Conservation (phyloP, 2,113 vertebrate genomes). For the Mustela nigripes region DNA sequence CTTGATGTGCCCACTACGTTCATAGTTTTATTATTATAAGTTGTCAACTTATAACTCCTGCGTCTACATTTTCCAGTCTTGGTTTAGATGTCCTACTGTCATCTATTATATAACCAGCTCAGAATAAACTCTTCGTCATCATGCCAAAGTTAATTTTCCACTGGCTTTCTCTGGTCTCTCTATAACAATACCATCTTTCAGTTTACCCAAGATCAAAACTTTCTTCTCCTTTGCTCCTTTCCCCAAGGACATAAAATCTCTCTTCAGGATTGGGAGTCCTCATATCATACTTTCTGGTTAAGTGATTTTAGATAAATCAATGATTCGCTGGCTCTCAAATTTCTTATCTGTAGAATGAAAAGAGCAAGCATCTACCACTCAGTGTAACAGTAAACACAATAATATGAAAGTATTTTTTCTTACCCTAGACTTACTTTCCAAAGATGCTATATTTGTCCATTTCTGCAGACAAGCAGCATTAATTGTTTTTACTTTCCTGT, state of each 20-base stretch:
- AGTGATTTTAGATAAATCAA: neutral
- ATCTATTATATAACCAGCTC: neutral
- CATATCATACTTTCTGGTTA: neutral
- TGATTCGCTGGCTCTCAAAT: neutral
- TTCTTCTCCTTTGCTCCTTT: neutral
- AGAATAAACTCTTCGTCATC: neutral
- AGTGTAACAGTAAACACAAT: neutral
- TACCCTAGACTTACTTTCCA: neutral
- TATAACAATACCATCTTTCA: neutral
- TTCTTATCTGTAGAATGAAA: neutral
- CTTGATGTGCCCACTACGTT: neutral
- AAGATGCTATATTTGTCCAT: neutral
- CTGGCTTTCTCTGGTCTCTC: neutral
- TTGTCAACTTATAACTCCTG: neutral
- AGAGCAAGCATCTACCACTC: neutral
- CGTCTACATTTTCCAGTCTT: neutral
- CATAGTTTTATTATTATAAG: neutral
- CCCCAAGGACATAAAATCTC: neutral
- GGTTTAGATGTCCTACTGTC: neutral
- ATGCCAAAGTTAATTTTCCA: neutral
- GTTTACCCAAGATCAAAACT: neutral
- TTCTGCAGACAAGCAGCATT: neutral
- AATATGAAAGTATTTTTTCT: neutral
- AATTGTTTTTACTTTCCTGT: neutral
- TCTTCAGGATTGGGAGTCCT: neutral